These are phyloP conservation scores for Epicampocera succincta DNA, from an alignment of 2,888 invertebrate species.

Conservation along the genomic window DNA sequence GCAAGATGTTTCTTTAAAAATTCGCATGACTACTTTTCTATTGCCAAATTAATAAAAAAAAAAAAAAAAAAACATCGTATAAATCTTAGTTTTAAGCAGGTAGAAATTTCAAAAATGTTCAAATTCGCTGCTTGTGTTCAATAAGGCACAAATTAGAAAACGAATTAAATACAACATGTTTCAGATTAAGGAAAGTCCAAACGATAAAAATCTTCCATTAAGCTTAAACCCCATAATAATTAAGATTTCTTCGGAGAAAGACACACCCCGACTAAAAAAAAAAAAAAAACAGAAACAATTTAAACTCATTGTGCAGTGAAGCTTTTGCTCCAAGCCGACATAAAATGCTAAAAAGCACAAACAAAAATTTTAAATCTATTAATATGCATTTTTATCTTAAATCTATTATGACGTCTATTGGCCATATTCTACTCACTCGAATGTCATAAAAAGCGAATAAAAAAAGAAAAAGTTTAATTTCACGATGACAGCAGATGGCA, in stretches of 20 bases:
- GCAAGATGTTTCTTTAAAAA: too few species aligned
- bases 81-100: neutral
- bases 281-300: neutral
- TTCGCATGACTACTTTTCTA: too few species aligned
- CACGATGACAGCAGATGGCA: slow-evolving; percentile 21
- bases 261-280: slow-evolving; percentile 34
- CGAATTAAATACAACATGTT: too few species aligned
- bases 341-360: neutral
- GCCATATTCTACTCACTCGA: too few species aligned
- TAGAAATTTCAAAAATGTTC: neutral
- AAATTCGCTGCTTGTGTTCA: neutral
- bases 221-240: slow-evolving; percentile 35
- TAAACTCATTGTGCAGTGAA: slow-evolving; percentile 19
- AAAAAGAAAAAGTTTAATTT: slow-evolving; percentile 51
- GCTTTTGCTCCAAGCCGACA: slow-evolving; percentile 20
- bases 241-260: slow-evolving; percentile 36
- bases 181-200: slow-evolving; percentile 22
- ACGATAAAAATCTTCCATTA: slow-evolving; percentile 40
- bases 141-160: too few species aligned
- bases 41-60: too few species aligned
- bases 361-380: slow-evolving; percentile 44
- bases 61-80: too few species aligned
- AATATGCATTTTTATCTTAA: slow-evolving; percentile 56
- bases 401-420: slow-evolving; percentile 64
- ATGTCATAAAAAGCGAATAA: slow-evolving; percentile 51